Base-by-base conservation (phyloP, 2,888 invertebrate genomes). In the Cybosia mesomella region DNA sequence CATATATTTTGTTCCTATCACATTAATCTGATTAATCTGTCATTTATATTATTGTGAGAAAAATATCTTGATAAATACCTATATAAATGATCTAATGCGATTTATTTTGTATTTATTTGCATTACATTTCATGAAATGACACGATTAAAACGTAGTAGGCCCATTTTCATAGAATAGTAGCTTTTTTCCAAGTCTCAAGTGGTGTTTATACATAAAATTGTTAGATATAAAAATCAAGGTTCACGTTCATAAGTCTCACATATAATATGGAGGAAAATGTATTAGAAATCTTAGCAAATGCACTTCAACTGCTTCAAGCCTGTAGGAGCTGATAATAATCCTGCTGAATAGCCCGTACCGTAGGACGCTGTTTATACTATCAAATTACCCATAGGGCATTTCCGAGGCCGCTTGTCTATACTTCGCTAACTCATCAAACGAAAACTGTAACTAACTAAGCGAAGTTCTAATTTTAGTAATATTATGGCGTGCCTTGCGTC, bases 391-490 rank as follows among this genome's bases (percentile, higher is more conserved):
- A 73, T 66, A 66, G 60, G 61, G 53, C 67, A 73, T 75, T 68
- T 77, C 54, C 66, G 60, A 70, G 62, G 63, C 66, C 70, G 57
- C 65, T 75, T 69, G 71, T 71, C 71, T 67, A 69, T 79, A 73
- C 70, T 75, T 74, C 62, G 68, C 74, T 74, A 82, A 81, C 79
- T 83, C 80, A 77, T 77, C 76, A 82, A 76, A 69, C 65, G 67
- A 68, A 66, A 75, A 75, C 75, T 82, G 76, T 79, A 78, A 76
- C 82, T 71, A 79, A 80, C 80, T 78, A 77, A 82, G 72, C 64
- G 71, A 81, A 85, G 77, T 83, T 88, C 86, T 87, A 88, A 90
- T 90, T 88, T 87, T 84, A 87, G 83, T 81, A 85, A 80, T 83
- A 87, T 89, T 87, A 89, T 81, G 74, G 71, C 68, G 83, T 80